A percentile compares a stretch with the other conserved stretches of the same genome.
Conservation (phyloP, 2,888 invertebrate species). For the Sesamia inferens region DNA sequence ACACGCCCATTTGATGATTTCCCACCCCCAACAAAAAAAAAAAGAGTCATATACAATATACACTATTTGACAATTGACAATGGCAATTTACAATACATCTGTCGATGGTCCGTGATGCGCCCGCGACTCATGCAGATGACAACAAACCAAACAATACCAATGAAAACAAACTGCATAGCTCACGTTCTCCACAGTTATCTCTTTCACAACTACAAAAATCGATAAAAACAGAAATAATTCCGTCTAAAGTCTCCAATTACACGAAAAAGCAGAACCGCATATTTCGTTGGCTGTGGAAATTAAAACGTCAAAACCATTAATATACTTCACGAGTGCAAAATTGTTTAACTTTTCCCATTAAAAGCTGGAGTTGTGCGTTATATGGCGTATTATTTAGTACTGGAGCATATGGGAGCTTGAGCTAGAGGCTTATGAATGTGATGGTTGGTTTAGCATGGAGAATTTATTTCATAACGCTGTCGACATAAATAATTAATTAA, state of each 20-base stretch:
- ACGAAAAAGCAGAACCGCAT: conserved; percentile 35
- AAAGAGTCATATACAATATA: no score
- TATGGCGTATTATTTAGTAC: conserved; percentile 70
- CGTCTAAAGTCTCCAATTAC: conserved; percentile 5
- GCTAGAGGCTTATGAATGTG: conserved; percentile 8
- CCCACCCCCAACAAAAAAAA: no score
- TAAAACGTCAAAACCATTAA: conserved; percentile 82
- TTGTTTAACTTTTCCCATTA: conserved; percentile 84
- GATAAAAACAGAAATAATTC: conserved; percentile 17
- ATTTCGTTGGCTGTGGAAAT: conserved; percentile 70
- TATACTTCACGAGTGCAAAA: conserved; percentile 77
- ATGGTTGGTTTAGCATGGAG: not conserved
- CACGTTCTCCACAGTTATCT: not conserved
- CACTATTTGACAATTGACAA: no score
- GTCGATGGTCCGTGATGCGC: no score
- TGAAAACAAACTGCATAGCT: not conserved
- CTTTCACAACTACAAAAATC: conserved; percentile 13
- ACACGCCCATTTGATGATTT: no score
- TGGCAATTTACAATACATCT: no score
- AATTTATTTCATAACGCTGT: conserved; percentile 16
- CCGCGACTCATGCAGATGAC: no score
- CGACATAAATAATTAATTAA: not conserved
- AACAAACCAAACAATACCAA: no score
- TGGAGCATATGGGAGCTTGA: conserved; percentile 17
- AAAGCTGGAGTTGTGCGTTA: conserved; percentile 67